These are phyloP conservation scores for Anthophora plumipes DNA, from an alignment of 2,888 invertebrate species.

Conservation along the genomic window DNA sequence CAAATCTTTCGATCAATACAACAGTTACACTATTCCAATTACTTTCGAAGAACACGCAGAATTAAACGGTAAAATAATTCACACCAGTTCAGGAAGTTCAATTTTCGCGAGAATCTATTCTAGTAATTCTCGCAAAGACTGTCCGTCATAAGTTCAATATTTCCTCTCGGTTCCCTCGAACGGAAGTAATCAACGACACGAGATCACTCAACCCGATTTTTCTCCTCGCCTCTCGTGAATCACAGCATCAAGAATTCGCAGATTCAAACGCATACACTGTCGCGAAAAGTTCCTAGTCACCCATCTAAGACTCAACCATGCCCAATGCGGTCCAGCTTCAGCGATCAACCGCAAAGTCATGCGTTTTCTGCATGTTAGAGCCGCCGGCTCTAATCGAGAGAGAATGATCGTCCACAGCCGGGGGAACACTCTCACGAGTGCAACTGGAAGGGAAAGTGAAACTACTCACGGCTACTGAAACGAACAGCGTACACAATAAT, in stretches of 20 bases:
- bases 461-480: constrained; percentile 6
- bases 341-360: constrained; percentile 14
- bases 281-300: constrained; percentile 28
- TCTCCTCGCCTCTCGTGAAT: constrained; percentile 9
- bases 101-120: too few relatives aligned
- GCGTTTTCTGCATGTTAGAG: constrained; percentile 18
- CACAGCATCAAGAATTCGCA: constrained; percentile 1
- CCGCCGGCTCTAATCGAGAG: constrained; percentile 17
- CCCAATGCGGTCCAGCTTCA: constrained; percentile 25
- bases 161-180: neutral
- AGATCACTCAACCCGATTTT: constrained; percentile 25
- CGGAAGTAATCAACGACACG: constrained; percentile 22
- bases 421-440: constrained; percentile 36
- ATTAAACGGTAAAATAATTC: too few relatives aligned
- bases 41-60: too few relatives aligned
- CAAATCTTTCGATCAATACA: too few relatives aligned
- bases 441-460: constrained; percentile 37
- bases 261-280: neutral
- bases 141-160: neutral
- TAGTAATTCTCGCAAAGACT: neutral
- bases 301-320: constrained; percentile 22
- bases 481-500: too few relatives aligned
- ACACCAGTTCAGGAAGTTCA: too few relatives aligned
- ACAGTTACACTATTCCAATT: too few relatives aligned
- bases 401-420: constrained; percentile 14